Conservation (phyloP, 2,797 vertebrate species). For the Tympanoctomys barrerae region DNA sequence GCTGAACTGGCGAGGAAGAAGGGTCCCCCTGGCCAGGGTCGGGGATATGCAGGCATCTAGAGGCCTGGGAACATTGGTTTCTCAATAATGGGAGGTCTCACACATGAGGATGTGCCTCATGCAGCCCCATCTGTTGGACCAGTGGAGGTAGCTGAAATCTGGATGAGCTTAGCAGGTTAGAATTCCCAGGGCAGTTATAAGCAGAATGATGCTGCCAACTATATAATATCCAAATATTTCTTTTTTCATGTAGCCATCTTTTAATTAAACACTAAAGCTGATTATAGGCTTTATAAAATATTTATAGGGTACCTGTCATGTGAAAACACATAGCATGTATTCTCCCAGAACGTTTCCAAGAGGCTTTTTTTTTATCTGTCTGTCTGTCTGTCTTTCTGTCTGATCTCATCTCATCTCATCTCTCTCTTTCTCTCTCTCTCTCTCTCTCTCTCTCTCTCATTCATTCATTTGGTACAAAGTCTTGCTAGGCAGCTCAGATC, state of each 20-base stretch:
- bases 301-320: not conserved
- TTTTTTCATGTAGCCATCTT: not conserved
- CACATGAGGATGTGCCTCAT: not conserved
- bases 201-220: not conserved
- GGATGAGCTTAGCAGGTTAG: not conserved
- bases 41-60: not conserved
- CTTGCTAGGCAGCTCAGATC: too few relatives aligned
- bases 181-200: not conserved
- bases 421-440: fast-evolving
- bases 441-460: too few relatives aligned
- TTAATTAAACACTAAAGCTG: not conserved
- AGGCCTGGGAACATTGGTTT: not conserved
- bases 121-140: not conserved
- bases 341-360: not conserved
- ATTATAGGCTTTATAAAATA: not conserved
- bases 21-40: not conserved
- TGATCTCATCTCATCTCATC: too few relatives aligned
- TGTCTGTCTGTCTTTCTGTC: too few relatives aligned
- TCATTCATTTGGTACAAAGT: too few relatives aligned
- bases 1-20: not conserved
- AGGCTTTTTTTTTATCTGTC: too few relatives aligned
- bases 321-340: not conserved
- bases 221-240: not conserved
- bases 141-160: not conserved
- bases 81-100: not conserved